Conservation (phyloP, 2,113 vertebrate genomes). For the Forbesichthys agassizii region DNA sequence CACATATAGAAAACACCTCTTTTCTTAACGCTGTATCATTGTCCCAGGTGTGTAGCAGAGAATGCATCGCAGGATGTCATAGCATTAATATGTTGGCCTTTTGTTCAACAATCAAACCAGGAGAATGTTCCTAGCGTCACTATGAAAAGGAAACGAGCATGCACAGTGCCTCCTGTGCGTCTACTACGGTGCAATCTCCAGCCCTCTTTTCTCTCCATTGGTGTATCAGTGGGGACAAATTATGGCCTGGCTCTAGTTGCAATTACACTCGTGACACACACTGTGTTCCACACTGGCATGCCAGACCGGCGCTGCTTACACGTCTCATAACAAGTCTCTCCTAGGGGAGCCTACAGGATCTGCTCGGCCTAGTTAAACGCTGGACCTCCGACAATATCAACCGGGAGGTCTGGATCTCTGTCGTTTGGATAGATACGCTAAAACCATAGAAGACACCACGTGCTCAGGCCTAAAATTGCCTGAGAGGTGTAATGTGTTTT, state of each 20-base stretch:
- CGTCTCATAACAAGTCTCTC: conserved; percentile 53
- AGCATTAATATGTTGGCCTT: not conserved
- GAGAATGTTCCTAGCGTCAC: not conserved
- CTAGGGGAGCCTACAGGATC: conserved; percentile 57
- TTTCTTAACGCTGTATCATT: not conserved
- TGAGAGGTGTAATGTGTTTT: too few relatives aligned
- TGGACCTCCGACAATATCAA: conserved; percentile 8
- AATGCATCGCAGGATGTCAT: too few relatives aligned
- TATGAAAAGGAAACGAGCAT: not conserved
- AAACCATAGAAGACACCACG: too few relatives aligned
- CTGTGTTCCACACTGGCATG: conserved; percentile 44
- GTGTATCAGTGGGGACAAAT: conserved; percentile 73
- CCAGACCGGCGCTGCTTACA: conserved; percentile 38
- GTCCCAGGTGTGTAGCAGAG: too few relatives aligned
- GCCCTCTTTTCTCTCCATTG: conserved; percentile 71
- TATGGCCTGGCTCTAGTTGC: conserved; percentile 67
- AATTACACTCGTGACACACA: conserved; percentile 78
- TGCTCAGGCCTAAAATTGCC: too few relatives aligned
- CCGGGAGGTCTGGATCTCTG: conserved; percentile 6
- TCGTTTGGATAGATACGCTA: too few relatives aligned
- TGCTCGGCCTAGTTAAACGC: conserved; percentile 61
- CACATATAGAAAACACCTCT: too few relatives aligned
- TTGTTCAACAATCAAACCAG: not conserved
- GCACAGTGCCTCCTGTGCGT: conserved; percentile 23
- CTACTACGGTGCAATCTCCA: conserved; percentile 43